These are phyloP conservation scores for Todiramphus saurophagus DNA, from an alignment of 2,113 vertebrate species.

Conservation along the genomic window DNA sequence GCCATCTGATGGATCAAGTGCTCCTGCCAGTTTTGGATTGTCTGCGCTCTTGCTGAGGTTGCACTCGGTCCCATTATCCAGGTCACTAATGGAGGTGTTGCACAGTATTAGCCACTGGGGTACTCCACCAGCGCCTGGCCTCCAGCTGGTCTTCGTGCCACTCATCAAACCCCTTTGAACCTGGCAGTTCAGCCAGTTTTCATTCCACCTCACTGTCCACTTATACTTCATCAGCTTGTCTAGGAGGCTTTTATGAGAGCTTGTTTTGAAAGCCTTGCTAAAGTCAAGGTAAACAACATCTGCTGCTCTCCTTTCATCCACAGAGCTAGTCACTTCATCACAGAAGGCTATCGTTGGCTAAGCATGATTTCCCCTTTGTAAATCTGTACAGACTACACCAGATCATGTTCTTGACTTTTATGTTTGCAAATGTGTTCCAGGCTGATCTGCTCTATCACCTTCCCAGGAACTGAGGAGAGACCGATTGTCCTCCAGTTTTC, in stretches of 20 bases:
- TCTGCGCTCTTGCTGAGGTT: background rate
- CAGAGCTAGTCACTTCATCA: background rate
- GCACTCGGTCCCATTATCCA: background rate
- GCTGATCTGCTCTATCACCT: background rate
- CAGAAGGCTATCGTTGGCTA: background rate
- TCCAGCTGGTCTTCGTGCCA: background rate
- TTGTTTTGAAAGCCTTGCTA: constrained; percentile 28
- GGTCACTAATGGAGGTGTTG: background rate
- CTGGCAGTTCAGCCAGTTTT: background rate
- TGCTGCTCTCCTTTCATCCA: background rate
- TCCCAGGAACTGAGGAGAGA: background rate
- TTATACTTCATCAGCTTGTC: constrained; percentile 8
- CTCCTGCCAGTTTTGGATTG: background rate
- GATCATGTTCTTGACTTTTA: background rate
- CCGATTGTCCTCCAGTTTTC: background rate
- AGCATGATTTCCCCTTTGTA: background rate
- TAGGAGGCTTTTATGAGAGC: background rate
- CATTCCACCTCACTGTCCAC: background rate
- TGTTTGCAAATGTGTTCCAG: background rate
- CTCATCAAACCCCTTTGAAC: background rate
- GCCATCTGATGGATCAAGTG: background rate
- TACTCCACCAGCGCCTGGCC: background rate
- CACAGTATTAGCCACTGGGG: background rate
- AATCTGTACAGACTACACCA: background rate
- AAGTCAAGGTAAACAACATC: constrained; percentile 49